Conservation (phyloP, 2,797 vertebrate genomes). For the Aeoliscus strigatus region DNA sequence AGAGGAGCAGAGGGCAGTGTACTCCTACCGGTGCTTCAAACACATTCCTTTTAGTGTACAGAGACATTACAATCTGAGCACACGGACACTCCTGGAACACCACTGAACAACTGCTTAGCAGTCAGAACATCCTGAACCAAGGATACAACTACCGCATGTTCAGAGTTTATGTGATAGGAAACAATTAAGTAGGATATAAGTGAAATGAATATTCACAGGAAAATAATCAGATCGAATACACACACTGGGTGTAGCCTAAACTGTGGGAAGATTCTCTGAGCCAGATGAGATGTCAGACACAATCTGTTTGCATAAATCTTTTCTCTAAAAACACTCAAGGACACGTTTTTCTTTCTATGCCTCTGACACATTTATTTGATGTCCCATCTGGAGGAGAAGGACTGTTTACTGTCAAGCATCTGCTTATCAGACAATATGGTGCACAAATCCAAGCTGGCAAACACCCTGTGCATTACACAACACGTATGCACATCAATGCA, state of each 20-base stretch:
- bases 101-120: conserved; percentile 7
- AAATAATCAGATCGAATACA: conserved; percentile 12
- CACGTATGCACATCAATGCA: conserved; percentile 45
- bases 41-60: conserved; percentile 49
- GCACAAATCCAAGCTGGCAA: conserved; percentile 46
- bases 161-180: background rate
- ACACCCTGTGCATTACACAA: conserved; percentile 21
- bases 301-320: conserved; percentile 46
- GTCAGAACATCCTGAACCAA: conserved; percentile 1
- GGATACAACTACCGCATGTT: background rate
- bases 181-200: conserved; percentile 11
- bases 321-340: conserved; percentile 43
- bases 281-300: conserved; percentile 36
- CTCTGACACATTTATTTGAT: conserved; percentile 47
- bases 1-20: conserved; percentile 23
- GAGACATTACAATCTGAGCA: conserved; percentile 27
- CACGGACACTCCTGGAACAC: conserved; percentile 20
- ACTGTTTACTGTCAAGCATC: conserved; percentile 66
- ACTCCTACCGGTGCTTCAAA: conserved; percentile 62
- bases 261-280: conserved; percentile 40
- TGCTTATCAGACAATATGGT: conserved; percentile 37
- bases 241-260: conserved; percentile 15
- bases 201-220: conserved; percentile 6
- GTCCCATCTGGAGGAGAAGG: conserved; percentile 47
- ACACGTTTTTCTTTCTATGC: conserved; percentile 26